Conservation (phyloP, 35 echinoderm and acorn worm species). For the Ophiothrix spiculata region DNA sequence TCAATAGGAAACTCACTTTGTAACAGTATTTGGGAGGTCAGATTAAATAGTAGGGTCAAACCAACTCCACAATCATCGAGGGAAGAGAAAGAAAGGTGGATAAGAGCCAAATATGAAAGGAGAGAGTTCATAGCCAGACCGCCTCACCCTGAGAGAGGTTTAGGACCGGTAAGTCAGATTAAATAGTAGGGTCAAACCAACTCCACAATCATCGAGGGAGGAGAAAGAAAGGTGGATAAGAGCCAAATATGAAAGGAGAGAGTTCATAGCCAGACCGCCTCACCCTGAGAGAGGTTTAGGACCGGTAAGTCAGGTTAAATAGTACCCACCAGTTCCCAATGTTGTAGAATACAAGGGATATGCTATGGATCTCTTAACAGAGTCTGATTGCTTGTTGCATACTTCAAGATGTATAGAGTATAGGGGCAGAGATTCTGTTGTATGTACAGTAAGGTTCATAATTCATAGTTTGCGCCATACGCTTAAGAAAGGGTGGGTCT, state of each 20-base stretch:
- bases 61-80: conserved; percentile 56
- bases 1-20: conserved; percentile 72
- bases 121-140: conserved; percentile 81
- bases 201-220: conserved; percentile 56
- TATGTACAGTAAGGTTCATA: too few relatives aligned
- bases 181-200: conserved; percentile 66
- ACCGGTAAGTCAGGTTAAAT: conserved; percentile 75
- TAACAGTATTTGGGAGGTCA: conserved; percentile 90
- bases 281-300: conserved; percentile 81
- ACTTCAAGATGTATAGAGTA: too few relatives aligned
- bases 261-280: conserved; percentile 77
- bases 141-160: conserved; percentile 75
- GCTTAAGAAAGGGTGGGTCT: too few relatives aligned
- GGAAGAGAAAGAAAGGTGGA: conserved; percentile 96
- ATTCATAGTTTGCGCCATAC: too few relatives aligned
- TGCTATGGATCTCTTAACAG: too few relatives aligned
- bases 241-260: conserved; percentile 90
- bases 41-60: conserved; percentile 58
- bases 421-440: too few relatives aligned
- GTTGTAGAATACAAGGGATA: too few relatives aligned
- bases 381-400: too few relatives aligned
- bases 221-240: conserved; percentile 96
- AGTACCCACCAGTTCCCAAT: too few relatives aligned
- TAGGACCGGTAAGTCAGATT: conserved; percentile 83
- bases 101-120: conserved; percentile 88